Evolutionary conservation across 1,140 invertebrate genomes (phyloP).

Genomic region (Pseudomyrmex dendroicus): DNA sequence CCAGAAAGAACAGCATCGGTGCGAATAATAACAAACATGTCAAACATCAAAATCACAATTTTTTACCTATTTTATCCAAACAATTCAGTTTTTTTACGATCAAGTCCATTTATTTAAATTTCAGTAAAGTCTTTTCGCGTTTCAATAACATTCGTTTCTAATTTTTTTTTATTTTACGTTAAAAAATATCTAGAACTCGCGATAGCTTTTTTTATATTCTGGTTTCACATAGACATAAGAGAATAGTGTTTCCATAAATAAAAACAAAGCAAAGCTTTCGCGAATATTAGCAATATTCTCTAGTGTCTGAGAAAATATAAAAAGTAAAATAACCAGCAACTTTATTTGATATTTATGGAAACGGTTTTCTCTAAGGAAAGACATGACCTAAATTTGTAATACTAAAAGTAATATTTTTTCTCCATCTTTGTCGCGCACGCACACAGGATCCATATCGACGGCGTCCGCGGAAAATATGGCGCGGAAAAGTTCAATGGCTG

Average conservation of each 20-base stretch:
- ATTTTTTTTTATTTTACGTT: too few relatives aligned
- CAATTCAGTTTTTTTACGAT: not conserved
- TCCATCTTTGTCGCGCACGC: not conserved
- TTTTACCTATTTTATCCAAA: not conserved
- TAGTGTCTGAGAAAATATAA: too few relatives aligned
- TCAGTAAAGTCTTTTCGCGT: too few relatives aligned
- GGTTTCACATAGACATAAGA: too few relatives aligned
- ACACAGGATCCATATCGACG: constrained; percentile 82
- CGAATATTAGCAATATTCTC: too few relatives aligned
- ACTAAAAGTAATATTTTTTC: constrained; percentile 19
- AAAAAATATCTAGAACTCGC: too few relatives aligned
- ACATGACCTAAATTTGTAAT: not conserved
- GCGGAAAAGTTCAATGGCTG: constrained; percentile 80
- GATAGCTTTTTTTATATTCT: too few relatives aligned
- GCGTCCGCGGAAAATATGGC: constrained; percentile 84
- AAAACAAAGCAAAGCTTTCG: too few relatives aligned
- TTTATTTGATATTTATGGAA: constrained; percentile 39
- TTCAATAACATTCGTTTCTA: too few relatives aligned
- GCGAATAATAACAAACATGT: constrained; percentile 52
- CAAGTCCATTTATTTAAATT: too few relatives aligned
- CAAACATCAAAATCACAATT: not conserved
- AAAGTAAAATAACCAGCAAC: not conserved
- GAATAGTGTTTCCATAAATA: too few relatives aligned
- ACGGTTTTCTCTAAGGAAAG: not conserved
- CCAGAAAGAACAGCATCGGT: constrained; percentile 92